Evolutionary conservation across 2,113 vertebrate genomes (phyloP), one percentile per base, ranked within the genome.

Genomic region (Varanus komodoensis): DNA sequence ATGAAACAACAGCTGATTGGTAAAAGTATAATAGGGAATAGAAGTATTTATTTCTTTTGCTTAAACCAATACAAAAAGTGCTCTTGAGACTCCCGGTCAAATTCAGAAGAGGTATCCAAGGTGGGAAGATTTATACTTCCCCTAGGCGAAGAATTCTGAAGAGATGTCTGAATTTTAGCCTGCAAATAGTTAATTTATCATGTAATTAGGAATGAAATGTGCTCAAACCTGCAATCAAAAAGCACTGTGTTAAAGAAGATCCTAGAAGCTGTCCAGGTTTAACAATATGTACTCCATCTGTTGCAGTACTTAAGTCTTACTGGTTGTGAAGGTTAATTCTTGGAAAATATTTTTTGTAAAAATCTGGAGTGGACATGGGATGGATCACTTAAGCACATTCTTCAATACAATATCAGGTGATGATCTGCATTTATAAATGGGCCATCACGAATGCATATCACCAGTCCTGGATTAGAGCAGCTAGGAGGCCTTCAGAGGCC

Each of bases 1-100:
- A 87, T 68, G 89, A 94, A 89, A 90, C 89, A 68, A 91, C 17
- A 84, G 89, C 52, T 90, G 91, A 84, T 90, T 91, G 92, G 87
- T 87, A 71, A 86, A 87, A 91, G 74, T 25, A 68, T 79, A 71
- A 90, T 6, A 83, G 48, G 79, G 23, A 84, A 87, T 82, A 79
- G 23, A 82, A 79, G 48, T 69, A n/a, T 89, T 82, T 79, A 85
- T 89, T 84, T 8, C 32, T 71, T 83, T 32, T 67, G 54, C 87
- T 82, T 82, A 34, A 73, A 68, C 44, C 74, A 27, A 73, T 64
- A 90, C 25, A 52, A 17, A n/a, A 84, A 68, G 0, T 52, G 89
- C 34, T 19, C 87, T 89, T 80, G 80, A 50, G 14, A 73, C 44
- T 80, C 78, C 90, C 79, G 80, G 34, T n/a, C 77, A 81, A 87